phyloP scores from a whole-genome alignment of 2,113 vertebrate genomes.

The Apteryx owenii region DNA sequence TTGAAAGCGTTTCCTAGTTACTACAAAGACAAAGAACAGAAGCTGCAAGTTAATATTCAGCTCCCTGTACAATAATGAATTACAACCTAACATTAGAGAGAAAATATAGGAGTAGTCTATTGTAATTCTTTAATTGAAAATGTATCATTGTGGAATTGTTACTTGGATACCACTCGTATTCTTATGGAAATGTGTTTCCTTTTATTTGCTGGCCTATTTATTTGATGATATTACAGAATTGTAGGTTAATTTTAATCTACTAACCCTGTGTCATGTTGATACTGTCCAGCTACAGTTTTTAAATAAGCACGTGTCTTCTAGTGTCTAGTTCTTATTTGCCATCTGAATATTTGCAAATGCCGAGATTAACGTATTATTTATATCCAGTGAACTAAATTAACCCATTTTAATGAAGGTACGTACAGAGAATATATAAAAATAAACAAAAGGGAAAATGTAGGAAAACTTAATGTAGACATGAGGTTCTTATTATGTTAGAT shows the following conservation, averaged over 20 bases:
- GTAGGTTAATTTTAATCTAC: constrained; percentile 61
- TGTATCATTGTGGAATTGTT: constrained; percentile 17
- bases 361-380: not conserved
- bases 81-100: constrained; percentile 10
- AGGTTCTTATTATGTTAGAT: not conserved
- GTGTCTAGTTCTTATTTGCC: not conserved
- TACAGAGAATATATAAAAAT: not conserved
- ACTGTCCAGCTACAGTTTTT: constrained; percentile 36
- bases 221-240: constrained; percentile 45
- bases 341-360: not conserved
- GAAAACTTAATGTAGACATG: not conserved
- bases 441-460: not conserved
- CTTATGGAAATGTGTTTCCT: constrained; percentile 61
- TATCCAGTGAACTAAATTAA: not conserved
- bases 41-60: constrained; percentile 27
- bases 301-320: not conserved
- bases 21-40: constrained; percentile 42
- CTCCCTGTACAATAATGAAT: constrained; percentile 4
- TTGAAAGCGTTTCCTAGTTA: not conserved
- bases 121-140: constrained; percentile 59
- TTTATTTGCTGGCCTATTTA: constrained; percentile 52
- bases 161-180: constrained; percentile 35
- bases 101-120: not conserved
- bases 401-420: not conserved
- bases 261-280: constrained; percentile 36